These are phyloP conservation scores for Lucinisca nassula DNA, from an alignment of 2,888 invertebrate genomes.

Conservation along the genomic window DNA sequence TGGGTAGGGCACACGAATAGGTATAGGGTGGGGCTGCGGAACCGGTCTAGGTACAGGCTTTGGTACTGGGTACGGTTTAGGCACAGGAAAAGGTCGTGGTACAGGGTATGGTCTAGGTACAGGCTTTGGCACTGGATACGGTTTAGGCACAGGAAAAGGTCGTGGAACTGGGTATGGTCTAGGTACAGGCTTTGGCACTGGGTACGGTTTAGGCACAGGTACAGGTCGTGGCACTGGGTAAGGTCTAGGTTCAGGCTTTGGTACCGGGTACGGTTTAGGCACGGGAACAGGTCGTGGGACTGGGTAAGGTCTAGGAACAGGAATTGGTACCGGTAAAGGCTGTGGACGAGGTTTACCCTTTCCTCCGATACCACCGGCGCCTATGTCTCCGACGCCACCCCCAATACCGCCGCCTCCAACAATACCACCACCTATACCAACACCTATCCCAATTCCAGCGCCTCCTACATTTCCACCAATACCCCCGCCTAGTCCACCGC, in stretches of 20 bases:
- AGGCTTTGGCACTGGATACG: neutral
- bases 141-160: neutral
- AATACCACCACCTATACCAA: neutral
- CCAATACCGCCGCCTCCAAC: neutral
- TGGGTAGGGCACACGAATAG: slow-evolving; percentile 53
- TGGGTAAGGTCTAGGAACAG: neutral
- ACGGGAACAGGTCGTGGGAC: neutral
- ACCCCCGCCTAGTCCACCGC: too few species aligned
- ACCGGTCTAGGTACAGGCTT: neutral
- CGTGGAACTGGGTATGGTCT: neutral
- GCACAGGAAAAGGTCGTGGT: neutral
- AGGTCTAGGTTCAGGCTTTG: neutral
- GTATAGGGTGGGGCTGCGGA: neutral
- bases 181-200: neutral
- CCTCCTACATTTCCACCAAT: too few species aligned
- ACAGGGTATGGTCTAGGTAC: neutral
- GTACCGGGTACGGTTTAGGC: neutral
- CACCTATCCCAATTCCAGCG: neutral
- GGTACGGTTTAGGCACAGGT: neutral
- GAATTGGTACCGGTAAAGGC: neutral
- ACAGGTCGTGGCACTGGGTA: neutral
- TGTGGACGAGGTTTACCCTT: neutral
- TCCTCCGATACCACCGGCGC: neutral
- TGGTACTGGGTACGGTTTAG: neutral
- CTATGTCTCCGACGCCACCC: neutral